Evolutionary conservation across 2,797 vertebrate genomes (phyloP).

Genomic region (Mergus octosetaceus): DNA sequence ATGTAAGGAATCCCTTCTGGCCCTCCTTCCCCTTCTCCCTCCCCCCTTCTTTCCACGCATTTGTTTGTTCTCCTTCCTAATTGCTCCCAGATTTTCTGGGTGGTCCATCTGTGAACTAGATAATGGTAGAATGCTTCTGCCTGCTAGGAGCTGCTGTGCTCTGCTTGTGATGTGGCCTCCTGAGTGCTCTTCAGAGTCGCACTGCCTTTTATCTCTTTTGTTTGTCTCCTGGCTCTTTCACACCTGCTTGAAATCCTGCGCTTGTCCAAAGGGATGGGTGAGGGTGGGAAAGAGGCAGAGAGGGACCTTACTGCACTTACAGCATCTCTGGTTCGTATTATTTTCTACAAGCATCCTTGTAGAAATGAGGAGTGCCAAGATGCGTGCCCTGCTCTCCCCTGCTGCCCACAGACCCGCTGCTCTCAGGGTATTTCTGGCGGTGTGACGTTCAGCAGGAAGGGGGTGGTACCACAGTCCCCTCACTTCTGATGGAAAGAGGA

Average conservation of each 20-base stretch:
- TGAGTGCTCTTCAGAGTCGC: slow-evolving; percentile 61
- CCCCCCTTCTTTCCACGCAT: slow-evolving; percentile 17
- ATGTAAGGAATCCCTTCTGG: slow-evolving; percentile 74
- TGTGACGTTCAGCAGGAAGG: background rate
- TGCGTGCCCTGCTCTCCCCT: background rate
- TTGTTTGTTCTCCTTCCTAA: slow-evolving; percentile 74
- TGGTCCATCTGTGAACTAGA: slow-evolving; percentile 81
- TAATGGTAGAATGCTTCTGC: slow-evolving; percentile 71
- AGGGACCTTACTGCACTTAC: background rate
- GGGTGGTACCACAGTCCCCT: background rate
- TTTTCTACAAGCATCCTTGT: background rate
- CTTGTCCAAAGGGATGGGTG: slow-evolving; percentile 34
- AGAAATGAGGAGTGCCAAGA: background rate
- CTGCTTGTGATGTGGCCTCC: slow-evolving; percentile 72
- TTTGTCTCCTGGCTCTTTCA: slow-evolving; percentile 73
- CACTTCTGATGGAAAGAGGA: background rate
- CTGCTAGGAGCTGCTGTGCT: slow-evolving; percentile 59
- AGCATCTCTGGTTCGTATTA: background rate
- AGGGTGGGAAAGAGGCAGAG: background rate
- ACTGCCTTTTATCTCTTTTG: slow-evolving; percentile 68
- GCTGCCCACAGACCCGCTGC: background rate
- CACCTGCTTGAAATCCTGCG: slow-evolving; percentile 71
- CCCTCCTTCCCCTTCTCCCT: slow-evolving; percentile 27
- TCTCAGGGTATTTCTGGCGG: background rate
- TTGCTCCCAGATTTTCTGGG: slow-evolving; percentile 79